Base-by-base conservation (phyloP, 2,113 vertebrate species). In the Saguinus midas region DNA sequence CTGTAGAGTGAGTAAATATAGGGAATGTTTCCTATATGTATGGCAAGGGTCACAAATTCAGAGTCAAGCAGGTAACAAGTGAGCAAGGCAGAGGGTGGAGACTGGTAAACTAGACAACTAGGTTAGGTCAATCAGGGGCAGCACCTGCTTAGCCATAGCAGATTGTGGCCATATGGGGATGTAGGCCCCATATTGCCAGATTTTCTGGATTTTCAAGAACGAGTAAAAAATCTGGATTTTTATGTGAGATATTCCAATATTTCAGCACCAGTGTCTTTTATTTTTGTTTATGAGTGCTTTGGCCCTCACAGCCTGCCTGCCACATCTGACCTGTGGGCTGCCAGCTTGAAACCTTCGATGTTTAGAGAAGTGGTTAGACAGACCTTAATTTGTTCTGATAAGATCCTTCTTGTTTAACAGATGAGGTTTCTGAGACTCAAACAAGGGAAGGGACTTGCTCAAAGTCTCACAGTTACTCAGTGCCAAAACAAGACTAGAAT, bases 151-250 rank as follows among this genome's bases (percentile, higher is more conserved):
- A 9, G 27, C n/a, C 86, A 55, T 40, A 72, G 52, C 55, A 45
- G 45, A 20, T 17, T 43, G 37, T 79, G 48, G 50, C 75, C 7
- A 14, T 27, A 8, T 58, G 23, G 92, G 43, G 35, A 55, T 76
- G 4, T 50, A 50, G 50, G 50, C 82, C 17, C 64, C 64, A 23
- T 20, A 66, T 87, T 80, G 79, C 57, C 48, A 72, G 50, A n/a
- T 94, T 92, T 81, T 64, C 73, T 92, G 70, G 48, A 17, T 81
- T 95, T 95, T 85, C 66, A 86, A 91, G n/a, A 94, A 61, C 14
- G 52, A 81, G 35, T 76, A 45, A 73, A 61, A 55, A 78, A 70
- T 80, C 32, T 23, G 57, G 37, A 17, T 81, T 91, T 85, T 90
- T 48, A 61, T 88, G 43, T 80, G 66, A 64, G 50, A 43, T 86